Base-by-base conservation (phyloP, 2,888 invertebrate species). In the Minunthozetes semirufus region DNA sequence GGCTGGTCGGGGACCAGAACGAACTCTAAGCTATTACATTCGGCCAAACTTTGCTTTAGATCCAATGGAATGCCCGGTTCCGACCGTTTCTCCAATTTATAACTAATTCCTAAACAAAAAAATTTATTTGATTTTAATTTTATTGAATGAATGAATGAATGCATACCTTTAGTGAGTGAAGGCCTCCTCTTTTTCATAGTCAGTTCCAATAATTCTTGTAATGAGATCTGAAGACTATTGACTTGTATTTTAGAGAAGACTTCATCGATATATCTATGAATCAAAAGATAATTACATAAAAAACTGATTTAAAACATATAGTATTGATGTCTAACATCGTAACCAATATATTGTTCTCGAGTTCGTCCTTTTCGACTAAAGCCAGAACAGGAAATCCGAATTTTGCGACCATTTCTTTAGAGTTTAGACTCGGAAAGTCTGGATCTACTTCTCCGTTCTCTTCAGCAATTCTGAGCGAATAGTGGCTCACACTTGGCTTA, bases 381-480 rank as follows among this genome's bases (percentile, higher is more conserved):
- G 95, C 95, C 17, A 97, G 86, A 80, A 91, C 91, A 0, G 79
- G 79, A 63, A 80, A 80, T 38, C 93, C 93, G 83, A 95, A 97
- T 83, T 96, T 96, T 0, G 91, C 90, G 79, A 96, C 91, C 0
- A 90, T 89, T 83, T 97, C 96, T 77, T 88, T 88, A 17, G 90
- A 87, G 82, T 95, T 94, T 15, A 98, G 85, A 79, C 91, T 90
- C 0, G 96, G 95, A 82, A 98, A 95, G 80, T 94, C 96, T 84
- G 88, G 88, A 83, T 94, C 94, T 2, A 94, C 91, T 84, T 95
- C 95, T 0, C 96, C 97, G 82, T 95, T 94, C 81, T 97, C 96
- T 84, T 97, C 97, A 33, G 93, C 94, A 82, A 97, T 93, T 82
- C 92, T 93, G 74, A 97, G 86, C 61, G 93, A 92, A 82, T 94